Conservation (phyloP, 2,888 invertebrate genomes). For the Dyspetes luteomarginatus region DNA sequence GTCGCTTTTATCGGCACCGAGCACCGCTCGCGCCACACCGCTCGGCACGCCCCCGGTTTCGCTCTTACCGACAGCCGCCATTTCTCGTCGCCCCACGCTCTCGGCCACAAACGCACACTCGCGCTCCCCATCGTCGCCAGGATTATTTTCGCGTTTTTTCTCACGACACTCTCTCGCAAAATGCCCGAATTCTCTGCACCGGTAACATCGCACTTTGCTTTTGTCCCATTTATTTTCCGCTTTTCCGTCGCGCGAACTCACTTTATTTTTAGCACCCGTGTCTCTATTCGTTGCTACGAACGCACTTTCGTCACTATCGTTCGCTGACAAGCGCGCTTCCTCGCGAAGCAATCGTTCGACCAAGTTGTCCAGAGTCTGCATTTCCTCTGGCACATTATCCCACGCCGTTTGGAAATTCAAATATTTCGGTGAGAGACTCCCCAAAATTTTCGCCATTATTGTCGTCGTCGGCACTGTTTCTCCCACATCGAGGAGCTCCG, state of each 20-base stretch:
- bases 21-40: background rate
- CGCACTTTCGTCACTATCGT: constrained; percentile 43
- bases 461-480: constrained; percentile 36
- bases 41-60: background rate
- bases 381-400: constrained; percentile 36
- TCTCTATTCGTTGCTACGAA: no score
- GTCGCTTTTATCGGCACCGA: background rate
- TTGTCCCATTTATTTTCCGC: background rate
- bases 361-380: constrained; percentile 5
- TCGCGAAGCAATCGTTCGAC: constrained; percentile 16
- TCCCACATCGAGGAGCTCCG: constrained; percentile 37
- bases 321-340: constrained; percentile 28
- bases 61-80: background rate
- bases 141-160: background rate
- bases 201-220: no score
- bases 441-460: constrained; percentile 53
- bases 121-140: background rate
- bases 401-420: constrained; percentile 8
- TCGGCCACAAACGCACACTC: constrained; percentile 34
- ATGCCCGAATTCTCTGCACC: no score
- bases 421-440: constrained; percentile 46
- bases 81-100: background rate
- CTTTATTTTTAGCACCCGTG: no score
- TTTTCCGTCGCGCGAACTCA: constrained; percentile 45
- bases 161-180: background rate